Base-by-base conservation (phyloP, 2,888 invertebrate species). In the Acanthococcus lagerstroemiae region DNA sequence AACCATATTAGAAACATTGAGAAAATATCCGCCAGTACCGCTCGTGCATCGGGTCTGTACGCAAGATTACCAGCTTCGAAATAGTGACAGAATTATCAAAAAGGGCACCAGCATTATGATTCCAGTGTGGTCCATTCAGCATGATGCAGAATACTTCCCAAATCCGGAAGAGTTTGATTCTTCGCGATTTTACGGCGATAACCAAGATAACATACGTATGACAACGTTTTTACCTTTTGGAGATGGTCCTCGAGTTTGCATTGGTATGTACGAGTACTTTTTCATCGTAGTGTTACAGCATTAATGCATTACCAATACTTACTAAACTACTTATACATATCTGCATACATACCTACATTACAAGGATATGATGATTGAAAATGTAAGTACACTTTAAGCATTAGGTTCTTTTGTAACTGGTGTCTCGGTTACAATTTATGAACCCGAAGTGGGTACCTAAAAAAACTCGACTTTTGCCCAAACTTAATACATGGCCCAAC, bases 1-100 rank as follows among this genome's bases (percentile, higher is more conserved):
- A n/a, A n/a, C n/a, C n/a, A n/a, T n/a, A n/a, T n/a, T 73, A 81
- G 83, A 83, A 74, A 81, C 82, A 1, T 73, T 83, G 69, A 75
- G 83, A 55, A 80, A 82, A 72, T 81, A 82, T 73, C 82, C 83
- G 4, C 79, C 82, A 6, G 81, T 81, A 1, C 78, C 80, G 1
- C 73, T 79, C 19, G 75, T 81, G 57, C 74, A 78, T n/a, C 73
- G 82, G 48, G 78, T 77, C 70, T 81, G 80, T 70, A 81, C 79
- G 15, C 75, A 78, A 69, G 73, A 75, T 9, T 83, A 82, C 72
- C 73, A 72, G 58, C 74, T 83, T 68, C 80, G 81, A 0, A 77
- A 75, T n/a, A 78, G 78, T 3, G 73, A 80, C 27, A 74, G 80
- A 2, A 74, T 76, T 15, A 73, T 83, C 44, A 78, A 80, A 61